Percentiles rank a stretch among this genome's conserved stretches.
phyloP scores from a whole-genome alignment of 2,888 invertebrate genomes.

The Elysia crispata region DNA sequence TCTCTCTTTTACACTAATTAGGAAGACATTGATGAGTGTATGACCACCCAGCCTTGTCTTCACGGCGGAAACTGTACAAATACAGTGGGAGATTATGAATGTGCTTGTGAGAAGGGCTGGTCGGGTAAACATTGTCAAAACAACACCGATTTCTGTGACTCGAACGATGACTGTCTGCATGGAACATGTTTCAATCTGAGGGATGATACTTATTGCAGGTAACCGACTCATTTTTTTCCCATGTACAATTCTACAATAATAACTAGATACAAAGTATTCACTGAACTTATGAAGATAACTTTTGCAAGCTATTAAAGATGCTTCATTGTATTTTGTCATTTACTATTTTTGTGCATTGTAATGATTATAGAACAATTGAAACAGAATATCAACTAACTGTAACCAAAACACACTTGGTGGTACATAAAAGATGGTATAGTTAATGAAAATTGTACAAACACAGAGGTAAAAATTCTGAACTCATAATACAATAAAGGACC shows the following conservation, averaged over 20 bases:
- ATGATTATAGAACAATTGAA: no score
- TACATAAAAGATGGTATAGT: no score
- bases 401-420: no score
- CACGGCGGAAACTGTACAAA: constrained; percentile 54
- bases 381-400: no score
- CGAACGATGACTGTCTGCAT: constrained; percentile 41
- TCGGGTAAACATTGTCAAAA: constrained; percentile 58
- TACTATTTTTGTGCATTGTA: no score
- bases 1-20: constrained; percentile 42
- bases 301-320: background rate
- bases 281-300: no score
- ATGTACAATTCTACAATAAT: background rate
- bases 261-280: no score
- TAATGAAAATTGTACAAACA: no score
- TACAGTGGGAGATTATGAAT: constrained; percentile 54
- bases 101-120: constrained; percentile 61
- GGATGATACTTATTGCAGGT: constrained; percentile 64
- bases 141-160: constrained; percentile 35
- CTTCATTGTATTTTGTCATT: background rate
- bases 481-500: no score
- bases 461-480: no score
- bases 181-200: constrained; percentile 52
- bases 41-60: constrained; percentile 41
- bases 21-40: constrained; percentile 52
- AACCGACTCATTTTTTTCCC: no score